Percentiles rank a stretch among this genome's conserved stretches.
Conservation (phyloP, 37 sponge, comb jelly and placozoan species). For the Eunapius fragilis region DNA sequence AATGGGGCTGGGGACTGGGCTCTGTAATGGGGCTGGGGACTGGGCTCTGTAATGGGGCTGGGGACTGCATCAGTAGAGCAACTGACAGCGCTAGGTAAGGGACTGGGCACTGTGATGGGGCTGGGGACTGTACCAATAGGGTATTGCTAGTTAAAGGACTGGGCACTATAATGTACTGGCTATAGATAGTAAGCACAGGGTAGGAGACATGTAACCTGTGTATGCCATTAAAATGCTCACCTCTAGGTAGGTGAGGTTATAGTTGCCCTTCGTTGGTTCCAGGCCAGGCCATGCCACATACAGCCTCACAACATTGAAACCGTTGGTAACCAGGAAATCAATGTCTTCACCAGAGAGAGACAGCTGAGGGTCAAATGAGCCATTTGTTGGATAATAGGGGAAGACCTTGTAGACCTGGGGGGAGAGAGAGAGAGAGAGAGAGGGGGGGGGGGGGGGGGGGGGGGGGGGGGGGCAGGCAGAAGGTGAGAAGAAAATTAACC, state of each 20-base stretch:
- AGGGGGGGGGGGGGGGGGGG: not conserved
- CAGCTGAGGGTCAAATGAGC: conserved; percentile 52
- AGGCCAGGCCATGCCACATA: conserved; percentile 84
- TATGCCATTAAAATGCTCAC: too few species aligned
- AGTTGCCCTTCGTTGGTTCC: conserved; percentile 62
- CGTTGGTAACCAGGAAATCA: conserved; percentile 54
- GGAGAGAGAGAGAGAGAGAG: not conserved
- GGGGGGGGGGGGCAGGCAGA: too few species aligned
- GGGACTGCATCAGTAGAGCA: too few species aligned
- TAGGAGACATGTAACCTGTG: too few species aligned
- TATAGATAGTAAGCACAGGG: too few species aligned
- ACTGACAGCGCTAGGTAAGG: not conserved
- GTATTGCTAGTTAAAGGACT: not conserved
- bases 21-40: not conserved
- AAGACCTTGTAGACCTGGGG: conserved; percentile 73
- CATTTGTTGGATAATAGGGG: conserved; percentile 63
- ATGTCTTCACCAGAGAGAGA: conserved; percentile 62
- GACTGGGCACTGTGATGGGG: not conserved
- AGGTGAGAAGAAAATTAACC: not conserved
- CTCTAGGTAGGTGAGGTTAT: conserved; percentile 73
- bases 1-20: too few species aligned
- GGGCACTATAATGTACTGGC: not conserved
- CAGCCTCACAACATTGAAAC: conserved; percentile 75
- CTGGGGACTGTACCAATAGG: not conserved
- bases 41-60: not conserved